Evolutionary conservation across 2,888 invertebrate species (phyloP), one percentile per base, ranked within the genome.

Genomic region (Athripsodes cinereus): DNA sequence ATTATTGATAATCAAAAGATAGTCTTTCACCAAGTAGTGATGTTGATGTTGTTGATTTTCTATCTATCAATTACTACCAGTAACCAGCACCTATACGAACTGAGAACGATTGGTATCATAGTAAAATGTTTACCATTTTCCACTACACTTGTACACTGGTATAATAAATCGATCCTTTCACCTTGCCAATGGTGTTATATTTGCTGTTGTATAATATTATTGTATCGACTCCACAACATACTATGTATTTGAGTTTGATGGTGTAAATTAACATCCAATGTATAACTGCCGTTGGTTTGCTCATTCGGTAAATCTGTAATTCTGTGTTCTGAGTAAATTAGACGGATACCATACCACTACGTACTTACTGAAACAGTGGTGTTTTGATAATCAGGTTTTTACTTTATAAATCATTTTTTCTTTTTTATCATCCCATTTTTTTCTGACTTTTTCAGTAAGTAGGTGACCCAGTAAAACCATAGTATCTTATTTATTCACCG

Each of bases 141-240:
- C 55, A 40, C 40, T 46, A n/a, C n/a, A n/a, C n/a, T n/a, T n/a
- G n/a, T n/a, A n/a, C n/a, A n/a, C n/a, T n/a, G 22, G 46, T 34
- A 20, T 18, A 13, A 49, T 57, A 57, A 57, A 57, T 57, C 51
- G 57, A 20, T 21, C 52, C 57, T 57, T 46, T 56, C 57, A 52
- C 57, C 55, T 52, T 52, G 26, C 52, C 57, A 22, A 52, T 51
- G 52, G 40, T 40, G 40, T 40, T 40, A 16, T 40, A 13, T 40
- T 40, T 40, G 13, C 16, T 40, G 40, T 40, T 6, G 8, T 31
- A 31, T 31, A 31, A 31, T 31, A 31, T 31, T 6, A 31, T 16
- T 40, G 16, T 40, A n/a, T n/a, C 40, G 2, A 40, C 40, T 40
- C 16, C 40, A 40, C 40, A 8, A 13, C 40, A 40, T 13, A 8